Conservation (phyloP, 2,113 vertebrate genomes). For the Oenanthe oenanthe region DNA sequence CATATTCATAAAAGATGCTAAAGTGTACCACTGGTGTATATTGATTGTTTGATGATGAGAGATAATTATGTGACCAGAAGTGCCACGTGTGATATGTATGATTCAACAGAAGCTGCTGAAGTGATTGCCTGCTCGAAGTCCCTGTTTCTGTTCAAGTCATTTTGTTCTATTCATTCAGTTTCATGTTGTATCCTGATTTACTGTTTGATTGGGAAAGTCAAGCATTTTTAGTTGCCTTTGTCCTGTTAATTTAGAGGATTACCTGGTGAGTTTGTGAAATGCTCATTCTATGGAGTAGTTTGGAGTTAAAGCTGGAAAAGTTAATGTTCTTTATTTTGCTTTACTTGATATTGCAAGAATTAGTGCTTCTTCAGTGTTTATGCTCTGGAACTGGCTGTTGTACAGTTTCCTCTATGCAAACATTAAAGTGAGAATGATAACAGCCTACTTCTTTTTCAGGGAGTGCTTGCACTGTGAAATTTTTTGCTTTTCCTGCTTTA, state of each 20-base stretch:
- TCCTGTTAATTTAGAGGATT: not conserved
- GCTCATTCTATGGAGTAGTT: not conserved
- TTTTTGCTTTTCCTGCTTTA: not conserved
- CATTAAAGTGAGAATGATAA: not conserved
- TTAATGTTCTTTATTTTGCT: not conserved
- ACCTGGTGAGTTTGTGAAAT: not conserved
- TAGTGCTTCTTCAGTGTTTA: not conserved
- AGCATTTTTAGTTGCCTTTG: not conserved
- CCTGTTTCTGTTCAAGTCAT: rapidly evolving
- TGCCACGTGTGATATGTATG: not conserved
- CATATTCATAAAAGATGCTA: not conserved
- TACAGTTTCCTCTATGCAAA: not conserved
- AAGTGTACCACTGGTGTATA: not conserved
- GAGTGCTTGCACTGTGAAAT: not conserved
- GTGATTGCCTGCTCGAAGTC: not conserved
- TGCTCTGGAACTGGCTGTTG: not conserved
- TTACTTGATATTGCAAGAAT: not conserved
- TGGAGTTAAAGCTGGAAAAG: not conserved
- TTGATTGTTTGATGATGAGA: not conserved
- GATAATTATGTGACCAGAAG: not conserved
- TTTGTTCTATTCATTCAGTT: not conserved
- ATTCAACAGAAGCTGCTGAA: not conserved
- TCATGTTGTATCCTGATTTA: not conserved
- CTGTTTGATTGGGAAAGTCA: not conserved
- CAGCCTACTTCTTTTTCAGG: not conserved